Base-by-base conservation (phyloP, 2,888 invertebrate species). In the Eupsilia transversa region DNA sequence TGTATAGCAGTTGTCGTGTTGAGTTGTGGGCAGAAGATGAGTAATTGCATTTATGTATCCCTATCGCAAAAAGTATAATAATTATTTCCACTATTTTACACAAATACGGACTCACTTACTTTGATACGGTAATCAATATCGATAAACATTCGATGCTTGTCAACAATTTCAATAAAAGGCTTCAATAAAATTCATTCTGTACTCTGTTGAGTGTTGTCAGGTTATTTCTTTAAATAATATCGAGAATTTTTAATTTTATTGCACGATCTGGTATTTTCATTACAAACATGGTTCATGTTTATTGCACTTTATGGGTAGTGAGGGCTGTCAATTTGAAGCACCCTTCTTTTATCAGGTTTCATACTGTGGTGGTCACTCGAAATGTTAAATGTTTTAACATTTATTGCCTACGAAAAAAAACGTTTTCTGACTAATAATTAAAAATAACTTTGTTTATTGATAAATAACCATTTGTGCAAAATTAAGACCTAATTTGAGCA, bases 161-260 rank as follows among this genome's bases (percentile, higher is more conserved):
- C 76, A 73, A 60, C 54, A 41, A 35, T 72, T 80, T 74, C 52
- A 77, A 77, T 77, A 65, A 77, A 54, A 72, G 17, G 35, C n/a
- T 41, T 30, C 70, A 60, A 67, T 80, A 59, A 73, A 82, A 63
- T 70, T 69, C 57, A 61, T 57, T 71, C 30, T 72, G 6, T 52
- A 54, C 46, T 41, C 49, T 30, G 27, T 61, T 35, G n/a, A 64
- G 7, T 68, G 27, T 59, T 64, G 69, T 70, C 60, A 70, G 49
- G 2, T 52, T 74, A 66, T 66, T 72, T 67, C 35, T 63, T 74
- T 65, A 64, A 57, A 72, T 54, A 68, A 27, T 64, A 79, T 56
- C 12, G 66, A 41, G 66, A 38, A 27, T 64, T 56, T 71, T 69
- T 61, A 46, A 46, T 69, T 69, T 66, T 35, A 80, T 70, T 57